Conservation (phyloP, 2,797 vertebrate genomes). For the Chelon auratus region DNA sequence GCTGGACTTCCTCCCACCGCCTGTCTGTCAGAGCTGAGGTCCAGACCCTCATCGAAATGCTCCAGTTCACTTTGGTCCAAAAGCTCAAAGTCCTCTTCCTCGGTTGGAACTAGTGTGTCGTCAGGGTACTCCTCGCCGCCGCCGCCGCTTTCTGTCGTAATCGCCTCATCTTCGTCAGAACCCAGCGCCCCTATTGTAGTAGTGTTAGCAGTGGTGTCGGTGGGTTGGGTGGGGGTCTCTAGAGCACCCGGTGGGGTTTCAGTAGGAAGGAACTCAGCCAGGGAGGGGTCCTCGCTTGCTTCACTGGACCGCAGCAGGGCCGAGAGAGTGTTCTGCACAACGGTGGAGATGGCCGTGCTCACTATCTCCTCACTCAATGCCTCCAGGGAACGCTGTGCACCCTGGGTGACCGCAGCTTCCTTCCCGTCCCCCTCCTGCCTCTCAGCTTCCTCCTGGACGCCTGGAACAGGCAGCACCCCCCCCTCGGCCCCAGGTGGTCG, state of each 20-base stretch:
- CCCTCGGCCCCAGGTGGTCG: conserved; percentile 56
- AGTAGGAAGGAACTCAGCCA: conserved; percentile 73
- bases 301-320: conserved; percentile 87
- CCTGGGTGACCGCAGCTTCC: conserved; percentile 38
- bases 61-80: conserved; percentile 99
- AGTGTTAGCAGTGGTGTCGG: conserved; percentile 33
- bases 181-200: conserved; percentile 32
- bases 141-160: conserved; percentile 35
- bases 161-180: conserved; percentile 56
- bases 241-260: conserved; percentile 45
- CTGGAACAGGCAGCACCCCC: conserved; percentile 31
- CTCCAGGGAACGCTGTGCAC: conserved; percentile 85
- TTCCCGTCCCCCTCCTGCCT: conserved; percentile 41
- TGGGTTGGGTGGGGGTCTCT: conserved; percentile 61
- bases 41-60: conserved; percentile 89
- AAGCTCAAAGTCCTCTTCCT: conserved; percentile 98
- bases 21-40: conserved; percentile 79
- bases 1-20: conserved; percentile 60
- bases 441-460: neutral
- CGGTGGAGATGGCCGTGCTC: conserved; percentile 89
- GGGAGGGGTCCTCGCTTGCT: conserved; percentile 83
- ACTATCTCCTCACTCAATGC: conserved; percentile 91
- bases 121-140: conserved; percentile 69
- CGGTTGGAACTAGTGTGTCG: conserved; percentile 78
- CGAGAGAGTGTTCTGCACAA: conserved; percentile 91